Percentiles rank a stretch among this genome's conserved stretches.
Evolutionary conservation across 1,140 invertebrate genomes (phyloP).

Genomic region (Drosophila repletoides): DNA sequence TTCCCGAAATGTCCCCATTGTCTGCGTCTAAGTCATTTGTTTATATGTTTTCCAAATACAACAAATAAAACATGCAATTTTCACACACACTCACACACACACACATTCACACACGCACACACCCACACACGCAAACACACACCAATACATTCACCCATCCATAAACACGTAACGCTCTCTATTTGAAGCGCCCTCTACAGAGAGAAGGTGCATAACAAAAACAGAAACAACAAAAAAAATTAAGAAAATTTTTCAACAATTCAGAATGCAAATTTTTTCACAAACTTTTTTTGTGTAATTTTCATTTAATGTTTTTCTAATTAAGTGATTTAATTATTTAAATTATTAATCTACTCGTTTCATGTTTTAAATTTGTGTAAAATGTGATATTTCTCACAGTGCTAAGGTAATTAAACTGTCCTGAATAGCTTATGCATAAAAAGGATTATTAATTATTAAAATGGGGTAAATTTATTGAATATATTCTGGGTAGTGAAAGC

Average conservation of each 20-base stretch:
- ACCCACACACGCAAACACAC: constrained; percentile 36
- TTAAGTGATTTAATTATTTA: constrained; percentile 12
- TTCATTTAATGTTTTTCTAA: constrained; percentile 24
- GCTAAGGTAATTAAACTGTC: constrained; percentile 27
- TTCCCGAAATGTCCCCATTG: constrained; percentile 83
- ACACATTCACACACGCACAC: constrained; percentile 38
- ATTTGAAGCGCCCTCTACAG: constrained; percentile 19
- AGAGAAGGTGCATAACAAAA: constrained; percentile 36
- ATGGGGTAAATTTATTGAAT: not conserved
- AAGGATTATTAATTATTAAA: too few species aligned
- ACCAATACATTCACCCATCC: too few species aligned
- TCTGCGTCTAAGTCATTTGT: constrained; percentile 85
- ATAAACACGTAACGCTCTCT: constrained; percentile 50
- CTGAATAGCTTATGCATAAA: constrained; percentile 20
- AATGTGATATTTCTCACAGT: constrained; percentile 65
- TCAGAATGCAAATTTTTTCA: constrained; percentile 66
- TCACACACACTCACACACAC: constrained; percentile 8
- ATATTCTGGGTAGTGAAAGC: not conserved
- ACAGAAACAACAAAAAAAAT: constrained; percentile 27
- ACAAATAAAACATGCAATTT: constrained; percentile 39
- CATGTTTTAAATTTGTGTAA: constrained; percentile 19
- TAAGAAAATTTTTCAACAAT: constrained; percentile 57
- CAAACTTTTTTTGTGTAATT: constrained; percentile 1
- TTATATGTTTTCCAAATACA: constrained; percentile 82
- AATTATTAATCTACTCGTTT: constrained; percentile 4